Evolutionary conservation across 2,888 invertebrate species (phyloP).

Genomic region (Diaphora mendica): DNA sequence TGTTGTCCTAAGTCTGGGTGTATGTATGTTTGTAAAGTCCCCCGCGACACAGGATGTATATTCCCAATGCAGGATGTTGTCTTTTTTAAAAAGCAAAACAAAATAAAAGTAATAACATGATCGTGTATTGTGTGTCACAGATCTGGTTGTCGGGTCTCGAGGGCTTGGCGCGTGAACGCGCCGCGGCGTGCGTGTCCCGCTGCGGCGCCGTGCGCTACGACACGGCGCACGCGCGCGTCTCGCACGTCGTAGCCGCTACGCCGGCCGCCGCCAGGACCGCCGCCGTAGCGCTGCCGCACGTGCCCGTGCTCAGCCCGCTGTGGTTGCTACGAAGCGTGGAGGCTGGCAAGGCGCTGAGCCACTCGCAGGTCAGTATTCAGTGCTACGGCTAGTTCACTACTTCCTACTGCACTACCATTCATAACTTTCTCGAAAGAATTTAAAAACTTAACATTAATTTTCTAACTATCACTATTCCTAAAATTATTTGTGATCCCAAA

Average conservation of each 20-base stretch:
- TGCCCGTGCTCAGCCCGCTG: conserved; percentile 90
- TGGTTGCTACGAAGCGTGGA: conserved; percentile 93
- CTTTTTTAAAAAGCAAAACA: too few species aligned
- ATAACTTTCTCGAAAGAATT: too few species aligned
- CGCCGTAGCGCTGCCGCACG: conserved; percentile 88
- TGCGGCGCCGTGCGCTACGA: conserved; percentile 94
- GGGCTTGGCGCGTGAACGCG: conserved; percentile 73
- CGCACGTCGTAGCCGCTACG: conserved; percentile 91
- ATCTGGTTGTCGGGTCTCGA: conserved; percentile 76
- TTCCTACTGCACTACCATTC: too few species aligned
- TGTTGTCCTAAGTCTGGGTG: too few species aligned
- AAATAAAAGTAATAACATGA: too few species aligned
- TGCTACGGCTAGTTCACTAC: too few species aligned
- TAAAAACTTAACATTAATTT: too few species aligned
- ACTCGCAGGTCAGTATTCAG: conserved; percentile 59
- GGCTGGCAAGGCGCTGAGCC: conserved; percentile 64
- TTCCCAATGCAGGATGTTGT: too few species aligned
- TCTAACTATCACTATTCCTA: too few species aligned
- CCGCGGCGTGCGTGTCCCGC: conserved; percentile 74
- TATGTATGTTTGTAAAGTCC: too few species aligned
- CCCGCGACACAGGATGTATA: too few species aligned
- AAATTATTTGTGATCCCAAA: too few species aligned
- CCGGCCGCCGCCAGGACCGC: conserved; percentile 87
- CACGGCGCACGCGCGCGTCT: conserved; percentile 89
- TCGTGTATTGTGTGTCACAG: conserved; percentile 45